Evolutionary conservation across 2,113 vertebrate species (phyloP), one percentile per base, ranked within the genome.

Genomic region (Okapia johnstoni): DNA sequence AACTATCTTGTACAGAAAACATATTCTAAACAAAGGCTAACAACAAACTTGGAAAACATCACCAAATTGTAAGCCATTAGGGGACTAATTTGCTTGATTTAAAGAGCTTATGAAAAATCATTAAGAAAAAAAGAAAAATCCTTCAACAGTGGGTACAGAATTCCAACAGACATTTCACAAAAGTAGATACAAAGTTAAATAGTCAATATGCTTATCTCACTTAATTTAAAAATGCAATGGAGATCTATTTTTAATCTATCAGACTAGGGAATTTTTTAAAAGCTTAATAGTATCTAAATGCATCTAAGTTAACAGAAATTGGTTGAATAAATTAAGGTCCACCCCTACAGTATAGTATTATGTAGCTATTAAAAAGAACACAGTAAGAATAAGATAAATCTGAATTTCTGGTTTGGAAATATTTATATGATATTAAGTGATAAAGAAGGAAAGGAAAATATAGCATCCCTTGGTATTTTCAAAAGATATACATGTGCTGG

Each of bases 1-100:
- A 96, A 88, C 25, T 92, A 85, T 73, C 77, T 77, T 80, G 10
- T 60, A 85, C 30, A 80, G 54, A 89, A 94, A 92, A 96, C 25
- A 97, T 17, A 63, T 54, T 55, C n/a, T 73, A 81, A 93, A 93
- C 57, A 88, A 92, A 73, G 30, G 19, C 30, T 70, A 92, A 70
- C 14, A 81, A 81, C 52, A 92, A 93, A 93, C 13, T 52, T 94
- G 73, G 30, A 93, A 76, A 93, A 54, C 11, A 61, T 52, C 54
- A 83, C 55, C 61, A 93, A 63, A 83, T 5, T 46, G 2, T 77
- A 90, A 90, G 30, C 73, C 48, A 58, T 6, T 16, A 55, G 54
- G 48, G 2, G 26, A 13, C 30, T 61, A 30, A 84, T 88, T 58
- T 91, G 21, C 83, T 88, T 94, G 76, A 84, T 77, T 95, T 93